phyloP scores from a whole-genome alignment of 2,113 vertebrate genomes.

The Saccopteryx bilineata region DNA sequence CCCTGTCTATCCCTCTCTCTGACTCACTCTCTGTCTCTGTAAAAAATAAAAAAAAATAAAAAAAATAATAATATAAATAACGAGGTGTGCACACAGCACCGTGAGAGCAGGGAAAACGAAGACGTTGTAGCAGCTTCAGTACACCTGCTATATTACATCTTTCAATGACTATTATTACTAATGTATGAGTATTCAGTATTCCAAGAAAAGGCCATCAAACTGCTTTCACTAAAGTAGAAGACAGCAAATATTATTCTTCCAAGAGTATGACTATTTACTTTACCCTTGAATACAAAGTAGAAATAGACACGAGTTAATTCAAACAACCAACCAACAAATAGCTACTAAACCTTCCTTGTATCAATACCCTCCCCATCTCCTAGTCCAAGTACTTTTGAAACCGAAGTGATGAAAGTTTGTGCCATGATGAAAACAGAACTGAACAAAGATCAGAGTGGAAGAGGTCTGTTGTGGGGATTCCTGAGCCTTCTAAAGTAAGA shows the following conservation, averaged over 20 bases:
- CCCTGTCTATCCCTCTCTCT: too few relatives aligned
- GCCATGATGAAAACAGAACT: constrained; percentile 16
- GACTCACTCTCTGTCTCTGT: too few relatives aligned
- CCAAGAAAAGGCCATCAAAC: not conserved
- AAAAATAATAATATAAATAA: constrained; percentile 4
- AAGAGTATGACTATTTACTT: not conserved
- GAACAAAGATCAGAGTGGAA: constrained; percentile 22
- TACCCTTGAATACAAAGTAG: constrained; percentile 4
- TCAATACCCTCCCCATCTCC: not conserved
- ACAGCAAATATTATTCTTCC: constrained; percentile 43
- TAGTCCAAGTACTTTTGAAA: not conserved
- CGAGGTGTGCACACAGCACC: not conserved
- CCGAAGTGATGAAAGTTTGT: not conserved
- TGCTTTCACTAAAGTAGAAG: constrained; percentile 50
- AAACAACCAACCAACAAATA: not conserved
- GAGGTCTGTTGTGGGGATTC: not conserved
- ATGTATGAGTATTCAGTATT: not conserved
- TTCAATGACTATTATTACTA: not conserved
- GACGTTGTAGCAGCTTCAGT: not conserved
- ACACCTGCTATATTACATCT: not conserved
- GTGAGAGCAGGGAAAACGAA: not conserved
- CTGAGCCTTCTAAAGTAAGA: constrained; percentile 46
- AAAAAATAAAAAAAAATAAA: too few relatives aligned
- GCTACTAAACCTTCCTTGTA: not conserved
- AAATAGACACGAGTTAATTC: not conserved